A percentile compares a stretch with the other conserved stretches of the same genome.
Conservation (phyloP, 1,140 invertebrate genomes). For the Coboldia fuscipes region DNA sequence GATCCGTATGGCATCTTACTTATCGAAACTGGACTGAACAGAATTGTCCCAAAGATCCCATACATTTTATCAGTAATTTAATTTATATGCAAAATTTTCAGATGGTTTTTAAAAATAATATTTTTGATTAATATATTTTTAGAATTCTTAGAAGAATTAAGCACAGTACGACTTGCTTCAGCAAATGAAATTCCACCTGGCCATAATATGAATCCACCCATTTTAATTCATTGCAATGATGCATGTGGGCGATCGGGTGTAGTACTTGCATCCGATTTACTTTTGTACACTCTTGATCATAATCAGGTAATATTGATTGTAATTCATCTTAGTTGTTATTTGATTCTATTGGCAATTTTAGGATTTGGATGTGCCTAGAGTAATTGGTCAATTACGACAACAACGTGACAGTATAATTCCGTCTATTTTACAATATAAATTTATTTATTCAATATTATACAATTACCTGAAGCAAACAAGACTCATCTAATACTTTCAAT, state of each 20-base stretch:
- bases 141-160: constrained; percentile 68
- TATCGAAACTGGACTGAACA: constrained; percentile 57
- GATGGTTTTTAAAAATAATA: neutral
- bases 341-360: constrained; percentile 10
- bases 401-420: constrained; percentile 72
- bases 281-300: constrained; percentile 68
- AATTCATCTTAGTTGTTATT: constrained; percentile 2
- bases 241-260: constrained; percentile 51
- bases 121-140: constrained; percentile 2
- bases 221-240: constrained; percentile 44
- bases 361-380: constrained; percentile 57
- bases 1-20: constrained; percentile 61
- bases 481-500: constrained; percentile 56
- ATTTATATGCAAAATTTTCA: constrained; percentile 10
- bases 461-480: constrained; percentile 68
- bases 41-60: constrained; percentile 36
- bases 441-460: constrained; percentile 66
- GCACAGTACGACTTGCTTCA: constrained; percentile 53
- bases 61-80: constrained; percentile 37
- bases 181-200: constrained; percentile 38
- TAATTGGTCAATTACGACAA: constrained; percentile 49
- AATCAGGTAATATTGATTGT: constrained; percentile 42
- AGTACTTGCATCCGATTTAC: constrained; percentile 53
- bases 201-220: constrained; percentile 44
- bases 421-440: constrained; percentile 70